Conservation (phyloP, 2,888 invertebrate species). For the Caenorhabditis sp. region DNA sequence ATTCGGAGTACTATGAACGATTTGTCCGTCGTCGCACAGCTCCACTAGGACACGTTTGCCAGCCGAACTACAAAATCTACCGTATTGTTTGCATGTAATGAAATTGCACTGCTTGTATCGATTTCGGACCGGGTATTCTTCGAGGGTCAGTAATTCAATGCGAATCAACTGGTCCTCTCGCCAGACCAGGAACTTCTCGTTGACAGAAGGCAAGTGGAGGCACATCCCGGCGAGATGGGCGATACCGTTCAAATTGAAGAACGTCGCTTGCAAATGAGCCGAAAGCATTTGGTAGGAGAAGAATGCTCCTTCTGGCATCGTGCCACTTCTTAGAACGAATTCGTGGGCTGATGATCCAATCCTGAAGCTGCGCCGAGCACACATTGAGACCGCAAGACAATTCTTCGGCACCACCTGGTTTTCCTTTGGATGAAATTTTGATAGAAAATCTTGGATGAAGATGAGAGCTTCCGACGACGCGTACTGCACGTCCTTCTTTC, state of each 20-base stretch:
- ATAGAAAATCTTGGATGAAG: not conserved
- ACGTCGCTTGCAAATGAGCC: slow-evolving; percentile 2
- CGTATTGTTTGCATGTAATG: not conserved
- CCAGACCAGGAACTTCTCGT: not conserved
- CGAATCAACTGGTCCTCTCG: not conserved
- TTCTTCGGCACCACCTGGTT: slow-evolving; percentile 1
- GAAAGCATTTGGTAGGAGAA: slow-evolving; percentile 14
- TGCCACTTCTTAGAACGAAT: not conserved
- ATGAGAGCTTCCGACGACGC: not conserved
- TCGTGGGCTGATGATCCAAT: not conserved
- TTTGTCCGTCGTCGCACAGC: not conserved
- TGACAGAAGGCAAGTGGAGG: not conserved
- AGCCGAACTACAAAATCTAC: not conserved
- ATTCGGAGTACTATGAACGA: not conserved
- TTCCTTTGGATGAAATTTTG: not conserved
- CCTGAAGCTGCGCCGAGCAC: not conserved
- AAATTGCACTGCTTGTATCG: not conserved
- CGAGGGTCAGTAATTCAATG: not conserved
- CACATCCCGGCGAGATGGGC: slow-evolving; percentile 12
- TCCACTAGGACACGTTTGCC: not conserved
- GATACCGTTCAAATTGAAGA: slow-evolving; percentile 5
- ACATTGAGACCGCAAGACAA: not conserved
- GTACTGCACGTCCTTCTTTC: not conserved
- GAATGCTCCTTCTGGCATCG: too few species aligned
- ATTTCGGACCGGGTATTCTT: not conserved